Percentiles rank a stretch among this genome's conserved stretches.
Conservation (phyloP, 2,113 vertebrate species). For the Micronycteris hirsuta region DNA sequence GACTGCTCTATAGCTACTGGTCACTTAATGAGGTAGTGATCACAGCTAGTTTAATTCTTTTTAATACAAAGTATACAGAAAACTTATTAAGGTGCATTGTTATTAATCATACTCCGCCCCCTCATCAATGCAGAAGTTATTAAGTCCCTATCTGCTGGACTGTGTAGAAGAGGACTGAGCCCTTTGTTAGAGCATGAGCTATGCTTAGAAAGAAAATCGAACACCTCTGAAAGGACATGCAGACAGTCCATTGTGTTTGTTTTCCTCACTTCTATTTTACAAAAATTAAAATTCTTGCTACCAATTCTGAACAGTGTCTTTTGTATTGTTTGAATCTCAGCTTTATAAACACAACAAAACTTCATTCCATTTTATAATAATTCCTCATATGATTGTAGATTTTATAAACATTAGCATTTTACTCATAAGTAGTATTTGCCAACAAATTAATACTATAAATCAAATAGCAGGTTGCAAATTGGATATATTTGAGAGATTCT, state of each 20-base stretch:
- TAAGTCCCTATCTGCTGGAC: too few relatives aligned
- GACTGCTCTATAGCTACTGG: too few relatives aligned
- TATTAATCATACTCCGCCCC: background rate
- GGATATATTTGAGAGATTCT: background rate
- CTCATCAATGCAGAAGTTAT: background rate
- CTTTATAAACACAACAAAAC: background rate
- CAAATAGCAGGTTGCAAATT: background rate
- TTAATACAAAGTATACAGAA: background rate
- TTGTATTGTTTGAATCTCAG: background rate
- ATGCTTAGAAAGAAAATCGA: background rate
- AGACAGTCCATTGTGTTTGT: background rate
- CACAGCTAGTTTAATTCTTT: background rate
- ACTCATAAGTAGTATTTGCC: background rate
- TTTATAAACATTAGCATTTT: background rate
- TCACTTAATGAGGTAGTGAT: background rate
- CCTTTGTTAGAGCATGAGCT: background rate
- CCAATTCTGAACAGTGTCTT: background rate
- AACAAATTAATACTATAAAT: background rate
- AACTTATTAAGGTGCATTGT: background rate
- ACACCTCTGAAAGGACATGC: background rate
- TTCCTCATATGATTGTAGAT: background rate
- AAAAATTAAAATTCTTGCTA: background rate
- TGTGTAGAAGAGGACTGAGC: background rate
- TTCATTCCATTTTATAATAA: background rate
- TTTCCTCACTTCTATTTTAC: background rate